These are phyloP conservation scores for Scyliorhinus canicula DNA, from an alignment of 2,797 vertebrate genomes.

Conservation along the genomic window DNA sequence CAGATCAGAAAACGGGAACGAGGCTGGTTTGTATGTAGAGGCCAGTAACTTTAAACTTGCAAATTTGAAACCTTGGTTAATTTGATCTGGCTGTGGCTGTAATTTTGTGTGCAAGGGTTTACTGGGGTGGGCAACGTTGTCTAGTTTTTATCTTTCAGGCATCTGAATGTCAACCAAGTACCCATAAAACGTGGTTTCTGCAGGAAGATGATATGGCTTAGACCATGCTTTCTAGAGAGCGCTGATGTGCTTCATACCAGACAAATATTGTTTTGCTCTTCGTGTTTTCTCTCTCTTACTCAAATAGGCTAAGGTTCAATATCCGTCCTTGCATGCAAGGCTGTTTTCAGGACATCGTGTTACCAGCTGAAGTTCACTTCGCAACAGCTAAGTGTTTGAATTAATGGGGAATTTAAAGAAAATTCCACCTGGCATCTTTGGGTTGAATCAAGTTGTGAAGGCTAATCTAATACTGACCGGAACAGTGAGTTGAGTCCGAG, in stretches of 20 bases:
- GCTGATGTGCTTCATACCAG: background rate
- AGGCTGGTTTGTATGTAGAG: conserved; percentile 29
- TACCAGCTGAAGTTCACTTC: too few relatives aligned
- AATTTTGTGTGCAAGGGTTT: background rate
- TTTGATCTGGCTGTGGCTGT: background rate
- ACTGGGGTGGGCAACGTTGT: conserved; percentile 12
- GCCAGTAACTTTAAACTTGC: background rate
- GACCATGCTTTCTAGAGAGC: background rate
- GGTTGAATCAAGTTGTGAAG: too few relatives aligned
- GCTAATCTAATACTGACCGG: too few relatives aligned
- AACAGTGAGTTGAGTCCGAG: too few relatives aligned
- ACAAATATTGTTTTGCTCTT: background rate
- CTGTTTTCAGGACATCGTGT: background rate
- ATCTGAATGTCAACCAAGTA: background rate
- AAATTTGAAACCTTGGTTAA: background rate
- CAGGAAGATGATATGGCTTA: background rate
- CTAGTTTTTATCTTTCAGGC: conserved; percentile 30
- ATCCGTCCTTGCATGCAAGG: too few relatives aligned
- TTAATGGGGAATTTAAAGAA: too few relatives aligned
- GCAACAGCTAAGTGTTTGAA: conserved; percentile 1
- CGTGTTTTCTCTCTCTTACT: background rate
- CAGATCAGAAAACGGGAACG: background rate
- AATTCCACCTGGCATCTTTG: too few relatives aligned
- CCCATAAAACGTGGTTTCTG: background rate
- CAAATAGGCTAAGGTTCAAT: background rate